phyloP scores from a whole-genome alignment of 2,113 vertebrate genomes.

The Crotalus tigris region DNA sequence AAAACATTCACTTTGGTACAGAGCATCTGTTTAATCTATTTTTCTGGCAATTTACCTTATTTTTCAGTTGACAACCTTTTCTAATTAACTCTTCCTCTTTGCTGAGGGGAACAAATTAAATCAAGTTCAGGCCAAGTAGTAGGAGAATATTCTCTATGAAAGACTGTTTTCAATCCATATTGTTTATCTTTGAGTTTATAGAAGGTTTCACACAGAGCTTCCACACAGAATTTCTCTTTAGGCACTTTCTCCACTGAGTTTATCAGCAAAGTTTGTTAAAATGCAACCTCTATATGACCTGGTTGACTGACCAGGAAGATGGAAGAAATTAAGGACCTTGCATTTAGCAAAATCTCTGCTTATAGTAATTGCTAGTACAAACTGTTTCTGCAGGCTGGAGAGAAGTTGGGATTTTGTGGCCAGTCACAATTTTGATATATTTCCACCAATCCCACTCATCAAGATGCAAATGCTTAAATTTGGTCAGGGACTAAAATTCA shows the following conservation, averaged over 20 bases:
- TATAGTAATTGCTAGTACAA: background rate
- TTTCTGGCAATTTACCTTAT: conserved; percentile 26
- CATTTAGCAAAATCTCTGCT: background rate
- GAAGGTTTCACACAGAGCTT: background rate
- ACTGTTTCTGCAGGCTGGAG: background rate
- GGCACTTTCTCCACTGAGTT: background rate
- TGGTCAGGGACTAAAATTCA: background rate
- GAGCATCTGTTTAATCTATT: conserved; percentile 15
- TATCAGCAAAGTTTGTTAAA: background rate
- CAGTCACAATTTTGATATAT: background rate
- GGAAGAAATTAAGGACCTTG: background rate
- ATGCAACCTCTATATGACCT: background rate
- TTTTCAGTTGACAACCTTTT: conserved; percentile 31
- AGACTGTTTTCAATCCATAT: conserved; percentile 4
- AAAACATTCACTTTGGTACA: conserved; percentile 18
- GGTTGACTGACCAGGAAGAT: background rate
- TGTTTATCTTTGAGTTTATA: background rate
- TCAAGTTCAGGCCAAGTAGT: conserved; percentile 11
- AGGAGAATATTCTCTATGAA: background rate
- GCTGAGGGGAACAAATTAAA: conserved; percentile 1
- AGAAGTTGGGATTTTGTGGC: background rate
- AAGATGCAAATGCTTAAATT: background rate
- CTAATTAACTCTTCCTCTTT: conserved; percentile 30
- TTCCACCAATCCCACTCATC: background rate
- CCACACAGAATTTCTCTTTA: background rate